Evolutionary conservation across 2,113 vertebrate genomes (phyloP), one percentile per base, ranked within the genome.

Genomic region (Silurus glanis): DNA sequence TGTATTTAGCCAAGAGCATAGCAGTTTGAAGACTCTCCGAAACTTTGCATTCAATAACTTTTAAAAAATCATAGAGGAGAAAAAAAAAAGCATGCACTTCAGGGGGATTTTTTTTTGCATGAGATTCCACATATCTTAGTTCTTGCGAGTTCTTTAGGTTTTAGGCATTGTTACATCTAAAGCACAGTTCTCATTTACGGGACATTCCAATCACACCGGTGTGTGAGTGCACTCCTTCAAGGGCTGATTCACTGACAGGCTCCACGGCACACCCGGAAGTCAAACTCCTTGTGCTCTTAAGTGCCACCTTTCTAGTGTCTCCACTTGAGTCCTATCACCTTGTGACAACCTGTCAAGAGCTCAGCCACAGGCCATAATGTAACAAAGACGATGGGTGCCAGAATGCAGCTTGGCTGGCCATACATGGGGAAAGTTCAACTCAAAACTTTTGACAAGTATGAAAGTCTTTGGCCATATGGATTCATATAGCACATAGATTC

Each of bases 271-370:
- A 87, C 80, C 86, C 86, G 86, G 86, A 87, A 87, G 80, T 87
- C 81, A 83, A 86, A 67, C 86, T 87, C 72, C 80, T 87, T 76
- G 72, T 85, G 86, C 87, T 85, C 84, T 80, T 83, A 88, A 88
- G 82, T 84, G 59, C 85, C 75, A 78, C 85, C 90, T 90, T 81
- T 45, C 89, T 81, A 91, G 92, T 90, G 90, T 88, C 81, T 91
- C 87, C 87, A 86, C 92, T 93, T 83, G 10, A 90, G 88, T 90
- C 91, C 89, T 90, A 89, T 93, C 91, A 85, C 79, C 12, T 87
- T 81, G 88, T 93, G 93, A 92, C 92, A 91, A 88, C 89, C 92
- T 92, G 93, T 91, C 92, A 93, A 13, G 90, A 89, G 87, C 82
- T 83, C 71, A 88, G 83, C 90, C 87, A 67, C 87, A 88, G 91